Percentiles rank a stretch among this genome's conserved stretches.
Conservation (phyloP, 2,113 vertebrate species). For the Neotoma lepida region DNA sequence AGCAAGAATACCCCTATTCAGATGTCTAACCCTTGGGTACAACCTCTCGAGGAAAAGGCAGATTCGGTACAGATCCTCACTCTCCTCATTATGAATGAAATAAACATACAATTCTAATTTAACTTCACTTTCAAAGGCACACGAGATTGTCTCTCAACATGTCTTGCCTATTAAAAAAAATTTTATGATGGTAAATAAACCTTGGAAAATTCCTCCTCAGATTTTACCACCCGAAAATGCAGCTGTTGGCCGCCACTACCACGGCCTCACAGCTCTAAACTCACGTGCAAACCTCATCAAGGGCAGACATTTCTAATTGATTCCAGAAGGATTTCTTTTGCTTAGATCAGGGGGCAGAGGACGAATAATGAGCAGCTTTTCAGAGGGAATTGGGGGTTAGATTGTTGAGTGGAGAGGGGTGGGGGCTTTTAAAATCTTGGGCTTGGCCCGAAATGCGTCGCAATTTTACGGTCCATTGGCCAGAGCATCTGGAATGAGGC, state of each 20-base stretch:
- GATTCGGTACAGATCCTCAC: conserved; percentile 71
- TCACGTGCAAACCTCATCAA: conserved; percentile 98
- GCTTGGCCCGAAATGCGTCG: conserved; percentile 90
- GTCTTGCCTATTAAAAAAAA: conserved; percentile 82
- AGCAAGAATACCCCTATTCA: conserved; percentile 48
- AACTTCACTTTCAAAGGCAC: conserved; percentile 79
- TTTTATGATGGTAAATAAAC: conserved; percentile 90
- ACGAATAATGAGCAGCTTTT: conserved; percentile 92
- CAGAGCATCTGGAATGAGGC: conserved; percentile 94
- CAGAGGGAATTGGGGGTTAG: conserved; percentile 84
- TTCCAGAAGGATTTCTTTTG: conserved; percentile 93
- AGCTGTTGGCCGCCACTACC: conserved; percentile 92
- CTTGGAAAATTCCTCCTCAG: conserved; percentile 85
- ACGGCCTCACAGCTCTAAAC: conserved; percentile 86
- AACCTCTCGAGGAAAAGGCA: conserved; percentile 74
- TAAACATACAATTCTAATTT: conserved; percentile 80
- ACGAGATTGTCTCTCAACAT: conserved; percentile 79
- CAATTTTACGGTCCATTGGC: conserved; percentile 99
- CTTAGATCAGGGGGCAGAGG: conserved; percentile 87
- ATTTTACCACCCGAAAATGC: conserved; percentile 94
- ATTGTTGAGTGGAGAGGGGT: conserved; percentile 82
- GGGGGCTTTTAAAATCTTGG: conserved; percentile 90
- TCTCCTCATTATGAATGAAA: conserved; percentile 78
- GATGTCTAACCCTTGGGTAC: conserved; percentile 62
- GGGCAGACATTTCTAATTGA: conserved; percentile 95